These are phyloP conservation scores for Sclerurus mexicanus DNA, from an alignment of 2,113 vertebrate genomes.

Conservation along the genomic window DNA sequence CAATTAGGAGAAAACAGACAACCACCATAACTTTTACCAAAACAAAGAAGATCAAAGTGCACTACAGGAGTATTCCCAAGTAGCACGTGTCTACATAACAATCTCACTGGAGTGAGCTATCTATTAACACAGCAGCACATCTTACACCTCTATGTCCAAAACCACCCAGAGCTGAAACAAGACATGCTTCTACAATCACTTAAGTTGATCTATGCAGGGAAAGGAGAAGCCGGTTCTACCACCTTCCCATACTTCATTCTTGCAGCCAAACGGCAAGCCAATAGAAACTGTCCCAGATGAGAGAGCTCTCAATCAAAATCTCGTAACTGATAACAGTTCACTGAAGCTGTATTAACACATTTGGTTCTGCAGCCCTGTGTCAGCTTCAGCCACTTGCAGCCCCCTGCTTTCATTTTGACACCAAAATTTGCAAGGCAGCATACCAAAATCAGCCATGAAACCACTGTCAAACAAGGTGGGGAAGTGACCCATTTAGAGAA, in stretches of 20 bases:
- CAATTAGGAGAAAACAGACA: neutral
- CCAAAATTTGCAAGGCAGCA: neutral
- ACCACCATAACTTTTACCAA: neutral
- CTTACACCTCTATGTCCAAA: neutral
- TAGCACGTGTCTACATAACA: neutral
- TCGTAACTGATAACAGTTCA: neutral
- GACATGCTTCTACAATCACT: neutral
- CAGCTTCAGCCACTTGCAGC: neutral
- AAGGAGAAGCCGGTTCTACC: neutral
- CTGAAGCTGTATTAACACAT: neutral
- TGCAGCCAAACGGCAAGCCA: neutral
- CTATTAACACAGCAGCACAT: neutral
- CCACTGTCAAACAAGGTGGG: neutral
- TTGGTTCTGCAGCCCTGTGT: neutral
- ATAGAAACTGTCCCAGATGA: neutral
- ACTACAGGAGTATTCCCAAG: neutral
- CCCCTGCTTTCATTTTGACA: neutral
- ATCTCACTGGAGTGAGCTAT: neutral
- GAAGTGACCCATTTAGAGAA: neutral
- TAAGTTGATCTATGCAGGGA: neutral
- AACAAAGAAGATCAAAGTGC: neutral
- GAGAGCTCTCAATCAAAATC: neutral
- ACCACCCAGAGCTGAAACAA: neutral
- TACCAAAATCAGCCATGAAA: neutral
- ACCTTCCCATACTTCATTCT: neutral